Percentiles rank a stretch among this genome's conserved stretches.
Conservation (phyloP, 2,113 vertebrate genomes). For the Daphoenositta chrysoptera region DNA sequence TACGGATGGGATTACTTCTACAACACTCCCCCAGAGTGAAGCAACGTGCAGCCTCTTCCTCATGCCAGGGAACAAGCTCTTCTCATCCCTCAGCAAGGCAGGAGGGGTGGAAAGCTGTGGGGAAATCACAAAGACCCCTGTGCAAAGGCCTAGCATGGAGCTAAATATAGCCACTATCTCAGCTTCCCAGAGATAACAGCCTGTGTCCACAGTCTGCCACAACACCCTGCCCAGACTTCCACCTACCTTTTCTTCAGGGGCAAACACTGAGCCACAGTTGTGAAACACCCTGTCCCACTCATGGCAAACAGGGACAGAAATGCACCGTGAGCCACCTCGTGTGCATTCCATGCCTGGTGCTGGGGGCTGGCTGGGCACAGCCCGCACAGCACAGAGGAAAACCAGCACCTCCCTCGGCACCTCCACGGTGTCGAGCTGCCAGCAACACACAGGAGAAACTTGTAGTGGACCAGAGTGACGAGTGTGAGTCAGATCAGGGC, state of each 20-base stretch:
- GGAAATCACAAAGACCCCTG: conserved; percentile 9
- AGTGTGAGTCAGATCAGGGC: accelerated
- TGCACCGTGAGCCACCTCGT: background rate
- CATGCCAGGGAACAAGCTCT: background rate
- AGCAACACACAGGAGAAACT: accelerated
- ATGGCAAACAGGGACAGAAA: background rate
- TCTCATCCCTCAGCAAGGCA: background rate
- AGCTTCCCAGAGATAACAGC: conserved; percentile 4
- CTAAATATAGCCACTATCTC: conserved; percentile 56
- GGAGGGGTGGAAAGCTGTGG: background rate
- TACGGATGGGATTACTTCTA: background rate
- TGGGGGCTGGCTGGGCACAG: background rate
- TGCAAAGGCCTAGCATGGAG: background rate
- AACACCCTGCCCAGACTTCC: background rate
- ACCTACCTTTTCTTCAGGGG: conserved; percentile 35
- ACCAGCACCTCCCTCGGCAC: background rate
- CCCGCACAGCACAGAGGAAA: background rate
- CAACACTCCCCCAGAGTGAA: background rate
- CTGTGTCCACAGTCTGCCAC: background rate
- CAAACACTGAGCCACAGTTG: background rate
- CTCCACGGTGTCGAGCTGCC: accelerated
- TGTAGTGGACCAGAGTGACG: background rate
- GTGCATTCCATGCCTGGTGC: accelerated
- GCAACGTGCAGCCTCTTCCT: background rate
- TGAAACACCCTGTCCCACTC: background rate